Evolutionary conservation across 2,113 vertebrate species (phyloP), one percentile per base, ranked within the genome.

Genomic region (Erythrocercus mccallii): DNA sequence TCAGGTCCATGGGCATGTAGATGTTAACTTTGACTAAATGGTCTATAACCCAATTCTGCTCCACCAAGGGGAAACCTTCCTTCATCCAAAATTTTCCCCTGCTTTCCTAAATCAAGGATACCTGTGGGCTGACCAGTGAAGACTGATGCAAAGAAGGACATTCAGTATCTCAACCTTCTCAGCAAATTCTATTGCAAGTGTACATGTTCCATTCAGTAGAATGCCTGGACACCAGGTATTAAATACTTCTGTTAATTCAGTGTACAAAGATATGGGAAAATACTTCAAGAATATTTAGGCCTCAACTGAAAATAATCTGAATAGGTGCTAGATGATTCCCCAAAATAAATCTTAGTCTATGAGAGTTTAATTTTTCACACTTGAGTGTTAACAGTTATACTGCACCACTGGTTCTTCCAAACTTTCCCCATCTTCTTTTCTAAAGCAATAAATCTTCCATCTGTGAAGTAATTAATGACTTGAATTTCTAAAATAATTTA

Each of bases 211-310:
- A 3, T 31, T 22, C 25, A 35, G 9, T 10, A 42, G 57, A 42
- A 35, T 20, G 31, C 42, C 42, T 0, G 0, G 21, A 37, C 31
- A 71, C 4, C 9, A 31, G 6, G 12, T 18, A 31, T 14, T 73
- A 42, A 65, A 47, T 42, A 47, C 6, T 77, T 13, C 37, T 3
- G 1, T 50, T 64, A 68, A 81, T 40, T 57, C 30, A 31, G 11
- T 42, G 20, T 38, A 56, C 9, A 70, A 25, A 12, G 15, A 50
- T 64, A 71, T 7, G 9, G 14, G 57, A 50, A 91, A 91, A 20
- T 30, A 19, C 35, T 80, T 68, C 11, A 71, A 50, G 23, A 66
- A 71, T 25, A 79, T 45, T 66, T 40, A 66, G 18, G 23, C 5
- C 8, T 62, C 42, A 57, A 3, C 6, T 54, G 15, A 44, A 38